Percentiles rank a stretch among this genome's conserved stretches.
These are phyloP conservation scores for Drosophila eugracilis DNA, from an alignment of 1,140 invertebrate species.

Conservation along the genomic window DNA sequence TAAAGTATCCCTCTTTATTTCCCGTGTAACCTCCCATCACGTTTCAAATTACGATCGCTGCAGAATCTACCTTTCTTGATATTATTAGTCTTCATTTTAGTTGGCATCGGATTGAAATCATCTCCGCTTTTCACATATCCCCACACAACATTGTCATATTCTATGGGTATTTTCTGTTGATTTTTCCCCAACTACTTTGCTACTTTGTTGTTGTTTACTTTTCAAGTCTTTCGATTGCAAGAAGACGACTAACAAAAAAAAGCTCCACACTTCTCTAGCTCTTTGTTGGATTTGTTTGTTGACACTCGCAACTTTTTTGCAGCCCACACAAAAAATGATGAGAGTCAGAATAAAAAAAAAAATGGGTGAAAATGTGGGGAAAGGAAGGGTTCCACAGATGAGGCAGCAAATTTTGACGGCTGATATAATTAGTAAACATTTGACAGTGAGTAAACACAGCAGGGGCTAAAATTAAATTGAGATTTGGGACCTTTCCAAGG, in stretches of 20 bases:
- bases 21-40: slow-evolving; percentile 20
- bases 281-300: slow-evolving; percentile 30
- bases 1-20: no score
- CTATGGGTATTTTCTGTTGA: slow-evolving; percentile 1
- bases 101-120: slow-evolving; percentile 18
- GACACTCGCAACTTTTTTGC: slow-evolving; percentile 39
- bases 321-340: slow-evolving; percentile 25
- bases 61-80: neutral
- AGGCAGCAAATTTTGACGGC: slow-evolving; percentile 25
- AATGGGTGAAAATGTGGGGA: neutral
- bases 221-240: slow-evolving; percentile 27
- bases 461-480: neutral
- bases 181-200: slow-evolving; percentile 16
- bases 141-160: slow-evolving; percentile 8
- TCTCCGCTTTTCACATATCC: neutral
- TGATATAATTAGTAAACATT: slow-evolving; percentile 31
- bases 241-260: neutral
- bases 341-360: neutral
- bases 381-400: slow-evolving; percentile 15
- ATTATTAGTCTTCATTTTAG: slow-evolving; percentile 31
- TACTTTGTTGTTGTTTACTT: slow-evolving; percentile 41
- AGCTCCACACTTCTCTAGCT: slow-evolving; percentile 12
- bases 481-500: neutral
- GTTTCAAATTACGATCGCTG: slow-evolving; percentile 8
- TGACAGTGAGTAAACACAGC: neutral